Evolutionary conservation across 2,888 invertebrate genomes (phyloP).

Genomic region (Falcaria lacertinaria): DNA sequence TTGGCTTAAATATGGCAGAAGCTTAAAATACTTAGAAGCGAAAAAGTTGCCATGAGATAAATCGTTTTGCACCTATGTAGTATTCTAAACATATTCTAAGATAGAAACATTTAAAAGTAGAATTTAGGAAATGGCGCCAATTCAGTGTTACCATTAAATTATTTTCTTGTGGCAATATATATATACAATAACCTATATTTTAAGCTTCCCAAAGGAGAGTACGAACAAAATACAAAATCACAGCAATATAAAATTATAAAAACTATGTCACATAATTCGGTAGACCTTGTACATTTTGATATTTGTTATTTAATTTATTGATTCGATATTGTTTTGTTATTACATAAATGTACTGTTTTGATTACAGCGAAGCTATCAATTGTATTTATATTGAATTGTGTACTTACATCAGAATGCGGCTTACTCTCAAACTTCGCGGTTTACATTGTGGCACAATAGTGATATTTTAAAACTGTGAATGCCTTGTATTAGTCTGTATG

Average conservation of each 20-base stretch:
- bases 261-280: neutral
- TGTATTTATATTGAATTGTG: slow-evolving; percentile 6
- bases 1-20: too few relatives aligned
- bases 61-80: neutral
- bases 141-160: neutral
- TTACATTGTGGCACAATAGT: slow-evolving; percentile 21
- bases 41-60: neutral
- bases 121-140: neutral
- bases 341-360: slow-evolving; percentile 1
- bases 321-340: slow-evolving; percentile 2
- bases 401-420: slow-evolving; percentile 13
- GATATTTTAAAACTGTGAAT: slow-evolving; percentile 46
- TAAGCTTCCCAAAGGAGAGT: neutral
- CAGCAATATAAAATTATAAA: neutral
- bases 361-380: slow-evolving; percentile 1
- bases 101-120: neutral
- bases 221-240: neutral
- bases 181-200: too few relatives aligned
- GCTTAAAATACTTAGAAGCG: neutral
- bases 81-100: too few relatives aligned
- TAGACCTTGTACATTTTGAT: slow-evolving; percentile 4
- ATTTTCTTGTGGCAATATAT: too few relatives aligned
- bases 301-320: slow-evolving; percentile 2
- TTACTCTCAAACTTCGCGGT: slow-evolving; percentile 7
- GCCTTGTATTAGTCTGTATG: slow-evolving; percentile 45